Conservation (phyloP, 2,113 vertebrate genomes). For the Plectropomus leopardus region DNA sequence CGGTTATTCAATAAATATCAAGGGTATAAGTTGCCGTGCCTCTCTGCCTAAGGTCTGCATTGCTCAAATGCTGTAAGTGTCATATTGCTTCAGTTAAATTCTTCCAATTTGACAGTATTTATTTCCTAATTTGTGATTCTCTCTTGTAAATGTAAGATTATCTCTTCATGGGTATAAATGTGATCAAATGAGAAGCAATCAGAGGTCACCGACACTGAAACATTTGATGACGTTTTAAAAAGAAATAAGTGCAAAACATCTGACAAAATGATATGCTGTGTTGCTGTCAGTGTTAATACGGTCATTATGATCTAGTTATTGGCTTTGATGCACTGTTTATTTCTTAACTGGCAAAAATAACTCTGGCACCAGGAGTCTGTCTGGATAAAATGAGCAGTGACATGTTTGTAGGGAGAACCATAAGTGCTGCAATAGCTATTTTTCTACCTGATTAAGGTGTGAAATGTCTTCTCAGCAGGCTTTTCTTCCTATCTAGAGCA, state of each 20-base stretch:
- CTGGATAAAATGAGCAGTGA: slow-evolving; percentile 56
- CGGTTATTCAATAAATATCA: background rate
- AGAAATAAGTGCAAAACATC: background rate
- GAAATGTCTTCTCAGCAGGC: slow-evolving; percentile 44
- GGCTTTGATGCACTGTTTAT: slow-evolving; percentile 1
- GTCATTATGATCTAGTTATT: background rate
- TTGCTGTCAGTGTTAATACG: slow-evolving; percentile 9
- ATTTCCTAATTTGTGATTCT: background rate
- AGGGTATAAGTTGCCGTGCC: background rate
- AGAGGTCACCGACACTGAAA: background rate
- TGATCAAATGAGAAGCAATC: background rate
- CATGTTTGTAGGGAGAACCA: slow-evolving; percentile 37
- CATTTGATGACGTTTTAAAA: background rate
- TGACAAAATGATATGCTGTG: slow-evolving; percentile 6
- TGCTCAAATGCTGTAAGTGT: background rate
- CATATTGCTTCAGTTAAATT: background rate
- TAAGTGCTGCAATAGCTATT: slow-evolving; percentile 46
- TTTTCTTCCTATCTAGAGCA: slow-evolving; percentile 54
- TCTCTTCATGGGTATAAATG: slow-evolving; percentile 17
- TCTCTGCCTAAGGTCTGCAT: background rate
- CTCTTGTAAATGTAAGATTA: background rate
- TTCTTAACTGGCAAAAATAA: slow-evolving; percentile 37
- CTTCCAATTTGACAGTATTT: background rate
- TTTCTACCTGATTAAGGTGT: slow-evolving; percentile 68
- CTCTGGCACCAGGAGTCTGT: background rate